A percentile compares a stretch with the other conserved stretches of the same genome.
Conservation (phyloP, 2,113 vertebrate genomes). For the Neogobius melanostomus region DNA sequence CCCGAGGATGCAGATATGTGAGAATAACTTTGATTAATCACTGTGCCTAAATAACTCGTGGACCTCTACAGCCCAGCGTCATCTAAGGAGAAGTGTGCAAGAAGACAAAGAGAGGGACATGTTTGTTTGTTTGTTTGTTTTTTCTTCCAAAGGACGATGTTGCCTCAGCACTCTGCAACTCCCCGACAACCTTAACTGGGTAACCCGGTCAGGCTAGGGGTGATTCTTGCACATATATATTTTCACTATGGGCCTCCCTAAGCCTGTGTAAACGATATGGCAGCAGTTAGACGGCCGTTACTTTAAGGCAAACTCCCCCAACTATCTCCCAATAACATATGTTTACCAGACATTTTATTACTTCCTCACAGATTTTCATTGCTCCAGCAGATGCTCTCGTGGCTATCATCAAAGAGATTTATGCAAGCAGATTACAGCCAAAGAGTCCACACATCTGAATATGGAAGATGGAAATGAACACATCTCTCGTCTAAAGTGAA, state of each 20-base stretch:
- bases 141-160: constrained; percentile 56
- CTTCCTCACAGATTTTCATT: constrained; percentile 63
- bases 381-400: constrained; percentile 69
- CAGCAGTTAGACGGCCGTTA: constrained; percentile 32
- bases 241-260: constrained; percentile 19
- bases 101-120: constrained; percentile 17
- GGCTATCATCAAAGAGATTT: constrained; percentile 79
- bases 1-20: not conserved
- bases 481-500: constrained; percentile 46
- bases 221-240: constrained; percentile 12
- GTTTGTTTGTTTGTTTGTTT: not conserved
- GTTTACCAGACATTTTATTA: constrained; percentile 68
- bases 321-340: constrained; percentile 58
- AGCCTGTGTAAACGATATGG: constrained; percentile 26
- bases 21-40: constrained; percentile 15
- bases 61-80: constrained; percentile 44
- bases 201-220: constrained; percentile 18
- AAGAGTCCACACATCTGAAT: constrained; percentile 69
- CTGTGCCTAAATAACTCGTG: constrained; percentile 28
- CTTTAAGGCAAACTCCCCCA: constrained; percentile 54
- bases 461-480: constrained; percentile 55
- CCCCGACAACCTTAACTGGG: not conserved
- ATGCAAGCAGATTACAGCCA: constrained; percentile 73
- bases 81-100: constrained; percentile 3
- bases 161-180: constrained; percentile 47